Evolutionary conservation across 2,113 vertebrate species (phyloP), one percentile per base, ranked within the genome.

Genomic region (Etheostoma cragini): DNA sequence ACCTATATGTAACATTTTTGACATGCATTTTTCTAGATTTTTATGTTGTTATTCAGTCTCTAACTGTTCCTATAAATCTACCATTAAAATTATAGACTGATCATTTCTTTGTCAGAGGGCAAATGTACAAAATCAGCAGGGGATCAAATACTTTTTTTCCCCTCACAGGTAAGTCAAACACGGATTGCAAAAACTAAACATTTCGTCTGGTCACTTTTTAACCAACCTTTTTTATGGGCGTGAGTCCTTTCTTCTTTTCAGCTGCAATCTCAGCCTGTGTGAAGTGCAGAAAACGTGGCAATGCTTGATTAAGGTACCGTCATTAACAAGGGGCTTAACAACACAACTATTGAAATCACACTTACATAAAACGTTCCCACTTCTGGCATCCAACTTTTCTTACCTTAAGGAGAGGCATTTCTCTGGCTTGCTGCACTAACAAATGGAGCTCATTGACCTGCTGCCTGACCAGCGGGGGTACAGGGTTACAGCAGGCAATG

Each of bases 361-460:
- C 35, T 10, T n/a, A 47, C 45, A 26, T n/a, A 60, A 33, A 50
- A 15, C 12, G 21, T 4, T 12, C 45, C 35, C 49, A 10, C 6
- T 26, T 70, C 26, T 47, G 17, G 19, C 33, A 22, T 10, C 2
- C 13, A 11, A 64, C 12, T 45, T 58, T 78, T 46, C 94, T 86
- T 88, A 99, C 98, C 96, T 99, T 99, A 53, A 97, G 94, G 46
- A 99, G 94, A 22, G 97, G 98, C 92, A 96, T 98, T 82, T 98
- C 98, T 71, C 98, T 93, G 8, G 96, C 97, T 81, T 98, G 96
- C 88, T 96, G 96, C 81, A 98, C 87, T 1, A 99, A 84, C 76
- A 96, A 95, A 76, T 97, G 97, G 70, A 99, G 95, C 85, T 99
- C 97, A 53, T 98, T 99, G 80, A 98, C 87, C 93, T 99, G 97